Conservation (phyloP, 2,888 invertebrate species). For the Ecliptopera silaceata region DNA sequence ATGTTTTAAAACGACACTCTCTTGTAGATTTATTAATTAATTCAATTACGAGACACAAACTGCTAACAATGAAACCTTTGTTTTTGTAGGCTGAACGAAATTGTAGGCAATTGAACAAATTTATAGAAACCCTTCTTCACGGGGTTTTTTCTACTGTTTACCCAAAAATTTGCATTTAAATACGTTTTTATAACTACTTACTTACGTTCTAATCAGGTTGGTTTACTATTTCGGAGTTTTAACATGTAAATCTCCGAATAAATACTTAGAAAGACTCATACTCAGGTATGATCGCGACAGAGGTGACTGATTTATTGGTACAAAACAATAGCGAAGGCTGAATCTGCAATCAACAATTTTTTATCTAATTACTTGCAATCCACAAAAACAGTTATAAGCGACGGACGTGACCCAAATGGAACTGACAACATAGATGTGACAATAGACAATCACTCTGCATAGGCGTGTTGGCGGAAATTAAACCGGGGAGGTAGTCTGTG, state of each 20-base stretch:
- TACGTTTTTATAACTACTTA: conserved; percentile 5
- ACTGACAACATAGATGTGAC: conserved; percentile 2
- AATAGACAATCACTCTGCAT: conserved; percentile 3
- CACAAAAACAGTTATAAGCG: neutral
- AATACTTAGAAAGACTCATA: too few relatives aligned
- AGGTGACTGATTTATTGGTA: too few relatives aligned
- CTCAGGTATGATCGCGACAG: too few relatives aligned
- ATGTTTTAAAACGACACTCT: too few relatives aligned
- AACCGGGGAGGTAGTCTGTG: conserved; percentile 3
- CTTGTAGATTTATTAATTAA: neutral
- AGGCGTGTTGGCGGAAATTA: conserved; percentile 11
- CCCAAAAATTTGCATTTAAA: conserved; percentile 13
- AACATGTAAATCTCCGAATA: too few relatives aligned
- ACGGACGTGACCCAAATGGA: conserved; percentile 1
- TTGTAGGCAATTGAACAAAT: conserved; percentile 7
- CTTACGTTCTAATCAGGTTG: too few relatives aligned
- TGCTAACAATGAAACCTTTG: neutral
- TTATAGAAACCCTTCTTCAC: conserved; percentile 8
- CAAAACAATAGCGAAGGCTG: too few relatives aligned
- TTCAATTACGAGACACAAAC: neutral
- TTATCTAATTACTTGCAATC: neutral
- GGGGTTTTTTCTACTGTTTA: neutral
- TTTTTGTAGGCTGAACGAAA: neutral
- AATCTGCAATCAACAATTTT: too few relatives aligned
- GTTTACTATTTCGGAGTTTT: too few relatives aligned